Percentiles rank a stretch among this genome's conserved stretches.
phyloP scores from a whole-genome alignment of 92 coral and sea anemone genomes.

The Phenganax marumi region DNA sequence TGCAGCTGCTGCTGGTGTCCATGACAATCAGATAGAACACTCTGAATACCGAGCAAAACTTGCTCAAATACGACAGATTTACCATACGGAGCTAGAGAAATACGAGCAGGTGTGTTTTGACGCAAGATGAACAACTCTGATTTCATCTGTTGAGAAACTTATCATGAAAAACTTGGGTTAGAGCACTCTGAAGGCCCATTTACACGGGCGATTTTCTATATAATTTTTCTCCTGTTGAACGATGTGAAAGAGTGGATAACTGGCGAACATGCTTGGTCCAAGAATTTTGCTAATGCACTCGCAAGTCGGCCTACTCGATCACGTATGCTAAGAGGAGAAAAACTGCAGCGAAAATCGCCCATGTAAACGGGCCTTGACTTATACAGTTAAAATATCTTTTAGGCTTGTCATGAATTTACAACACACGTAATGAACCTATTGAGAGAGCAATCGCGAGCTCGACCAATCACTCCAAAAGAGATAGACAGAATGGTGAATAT shows the following conservation, averaged over 20 bases:
- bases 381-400: neutral
- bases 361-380: too few relatives aligned
- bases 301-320: too few relatives aligned
- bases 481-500: slow-evolving; percentile 96
- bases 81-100: slow-evolving; percentile 98
- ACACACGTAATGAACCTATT: slow-evolving; percentile 97
- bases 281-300: too few relatives aligned
- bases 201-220: too few relatives aligned
- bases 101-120: slow-evolving; percentile 81
- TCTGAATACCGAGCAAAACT: slow-evolving; percentile 95
- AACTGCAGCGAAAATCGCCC: too few relatives aligned
- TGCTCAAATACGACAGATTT: slow-evolving; percentile 95
- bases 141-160: neutral
- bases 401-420: slow-evolving; percentile 99
- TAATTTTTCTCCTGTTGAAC: too few relatives aligned
- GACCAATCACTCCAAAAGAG: slow-evolving; percentile 97
- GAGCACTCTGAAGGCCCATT: neutral
- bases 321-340: too few relatives aligned
- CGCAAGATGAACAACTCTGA: neutral
- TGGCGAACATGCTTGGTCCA: too few relatives aligned
- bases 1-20: slow-evolving; percentile 99
- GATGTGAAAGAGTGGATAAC: too few relatives aligned
- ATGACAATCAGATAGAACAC: slow-evolving; percentile 98
- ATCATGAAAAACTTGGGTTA: neutral
- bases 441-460: slow-evolving; percentile 93